phyloP scores from a whole-genome alignment of 1,140 invertebrate genomes.

The Meloidogyne floridensis region DNA sequence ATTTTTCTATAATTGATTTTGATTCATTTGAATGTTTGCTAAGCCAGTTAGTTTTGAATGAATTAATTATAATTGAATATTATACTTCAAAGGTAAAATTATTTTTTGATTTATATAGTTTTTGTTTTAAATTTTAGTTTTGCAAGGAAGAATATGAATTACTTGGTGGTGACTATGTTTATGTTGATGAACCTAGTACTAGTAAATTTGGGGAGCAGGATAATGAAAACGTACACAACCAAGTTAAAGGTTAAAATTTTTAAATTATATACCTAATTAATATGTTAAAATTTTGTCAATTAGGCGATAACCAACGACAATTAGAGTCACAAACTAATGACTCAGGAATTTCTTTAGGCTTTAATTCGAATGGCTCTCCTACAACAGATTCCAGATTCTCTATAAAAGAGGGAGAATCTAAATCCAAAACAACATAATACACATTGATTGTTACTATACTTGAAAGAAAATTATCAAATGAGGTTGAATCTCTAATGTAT shows the following conservation, averaged over 20 bases:
- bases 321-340: neutral
- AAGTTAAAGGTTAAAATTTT: neutral
- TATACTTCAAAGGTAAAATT: neutral
- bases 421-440: neutral
- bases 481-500: neutral
- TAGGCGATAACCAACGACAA: neutral
- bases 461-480: neutral
- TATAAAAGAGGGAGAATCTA: neutral
- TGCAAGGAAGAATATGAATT: neutral
- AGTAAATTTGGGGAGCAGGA: neutral
- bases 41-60: neutral
- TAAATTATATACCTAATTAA: no score
- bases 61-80: slow-evolving; percentile 18
- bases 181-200: neutral
- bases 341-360: neutral
- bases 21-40: slow-evolving; percentile 16
- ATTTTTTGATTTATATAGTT: neutral
- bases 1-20: neutral
- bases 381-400: neutral
- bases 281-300: neutral
- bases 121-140: neutral
- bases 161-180: neutral
- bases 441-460: neutral
- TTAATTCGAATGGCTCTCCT: neutral
- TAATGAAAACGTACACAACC: neutral